Percentiles rank a stretch among this genome's conserved stretches.
Conservation (phyloP, 2,113 vertebrate species). For the Solea senegalensis region DNA sequence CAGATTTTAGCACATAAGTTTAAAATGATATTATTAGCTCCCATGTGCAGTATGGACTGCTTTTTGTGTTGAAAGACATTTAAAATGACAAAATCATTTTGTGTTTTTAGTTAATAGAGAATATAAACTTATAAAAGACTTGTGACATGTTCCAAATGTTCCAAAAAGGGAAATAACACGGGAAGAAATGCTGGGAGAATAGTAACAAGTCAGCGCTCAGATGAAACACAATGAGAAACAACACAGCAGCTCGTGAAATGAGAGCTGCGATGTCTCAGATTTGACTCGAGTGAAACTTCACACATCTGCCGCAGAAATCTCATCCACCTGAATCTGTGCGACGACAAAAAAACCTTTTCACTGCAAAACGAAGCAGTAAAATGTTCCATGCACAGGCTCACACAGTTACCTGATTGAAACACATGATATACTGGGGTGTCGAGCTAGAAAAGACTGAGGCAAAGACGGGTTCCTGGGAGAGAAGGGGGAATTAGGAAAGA, state of each 20-base stretch:
- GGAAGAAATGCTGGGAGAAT: neutral
- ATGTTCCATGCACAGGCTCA: conserved; percentile 42
- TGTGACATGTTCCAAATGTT: neutral
- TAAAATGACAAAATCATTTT: too few relatives aligned
- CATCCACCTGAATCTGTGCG: conserved; percentile 7
- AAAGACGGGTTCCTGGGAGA: conserved; percentile 82
- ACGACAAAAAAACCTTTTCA: conserved; percentile 24
- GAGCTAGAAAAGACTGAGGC: conserved; percentile 80
- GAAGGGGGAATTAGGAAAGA: conserved; percentile 37
- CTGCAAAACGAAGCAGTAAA: conserved; percentile 45
- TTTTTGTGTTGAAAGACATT: too few relatives aligned
- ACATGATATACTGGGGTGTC: conserved; percentile 81
- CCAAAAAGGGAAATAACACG: neutral
- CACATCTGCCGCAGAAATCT: conserved; percentile 19
- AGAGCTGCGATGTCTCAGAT: conserved; percentile 16
- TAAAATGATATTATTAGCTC: too few relatives aligned
- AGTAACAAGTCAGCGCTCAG: neutral
- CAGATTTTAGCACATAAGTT: too few relatives aligned
- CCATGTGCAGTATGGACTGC: too few relatives aligned
- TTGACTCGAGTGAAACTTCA: conserved; percentile 22
- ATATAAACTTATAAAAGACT: too few relatives aligned
- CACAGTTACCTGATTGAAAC: conserved; percentile 82
- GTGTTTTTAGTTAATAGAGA: too few relatives aligned
- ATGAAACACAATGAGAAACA: neutral
- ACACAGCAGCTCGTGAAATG: neutral